Conservation (phyloP, 2,797 vertebrate genomes). For the Eleutherodactylus coqui region DNA sequence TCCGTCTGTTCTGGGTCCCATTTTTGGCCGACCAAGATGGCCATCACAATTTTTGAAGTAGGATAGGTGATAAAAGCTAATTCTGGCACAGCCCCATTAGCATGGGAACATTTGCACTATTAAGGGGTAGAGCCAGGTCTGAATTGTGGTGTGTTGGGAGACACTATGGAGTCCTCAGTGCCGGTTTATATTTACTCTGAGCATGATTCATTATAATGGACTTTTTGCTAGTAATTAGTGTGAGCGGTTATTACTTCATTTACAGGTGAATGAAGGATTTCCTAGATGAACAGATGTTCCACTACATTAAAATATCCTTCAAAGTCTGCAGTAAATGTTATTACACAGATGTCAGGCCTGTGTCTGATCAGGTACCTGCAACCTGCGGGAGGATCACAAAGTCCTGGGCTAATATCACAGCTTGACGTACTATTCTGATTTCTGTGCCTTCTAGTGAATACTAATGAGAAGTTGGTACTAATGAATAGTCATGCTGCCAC, state of each 20-base stretch:
- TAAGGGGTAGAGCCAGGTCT: neutral
- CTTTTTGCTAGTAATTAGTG: slow-evolving; percentile 5
- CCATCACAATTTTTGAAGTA: too few relatives aligned
- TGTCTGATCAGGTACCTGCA: slow-evolving; percentile 7
- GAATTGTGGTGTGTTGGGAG: neutral
- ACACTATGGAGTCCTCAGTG: neutral
- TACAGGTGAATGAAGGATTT: slow-evolving; percentile 14
- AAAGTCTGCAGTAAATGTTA: slow-evolving; percentile 12
- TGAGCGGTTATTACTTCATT: slow-evolving; percentile 12
- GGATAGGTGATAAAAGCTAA: too few relatives aligned
- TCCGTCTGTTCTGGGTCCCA: too few relatives aligned
- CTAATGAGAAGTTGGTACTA: neutral
- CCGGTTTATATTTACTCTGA: slow-evolving; percentile 19
- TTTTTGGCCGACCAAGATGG: too few relatives aligned
- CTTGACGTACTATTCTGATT: neutral
- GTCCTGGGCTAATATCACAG: neutral
- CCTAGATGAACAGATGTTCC: slow-evolving; percentile 23
- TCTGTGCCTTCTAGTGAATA: neutral
- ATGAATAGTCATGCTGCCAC: neutral
- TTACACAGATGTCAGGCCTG: slow-evolving; percentile 33
- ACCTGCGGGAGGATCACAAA: neutral
- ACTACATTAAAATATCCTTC: slow-evolving; percentile 1
- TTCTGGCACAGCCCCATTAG: too few relatives aligned
- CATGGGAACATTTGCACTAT: too few relatives aligned
- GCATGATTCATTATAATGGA: slow-evolving; percentile 24